Evolutionary conservation across 2,797 vertebrate species (phyloP), one percentile per base, ranked within the genome.

Genomic region (Pelochelys cantorii): DNA sequence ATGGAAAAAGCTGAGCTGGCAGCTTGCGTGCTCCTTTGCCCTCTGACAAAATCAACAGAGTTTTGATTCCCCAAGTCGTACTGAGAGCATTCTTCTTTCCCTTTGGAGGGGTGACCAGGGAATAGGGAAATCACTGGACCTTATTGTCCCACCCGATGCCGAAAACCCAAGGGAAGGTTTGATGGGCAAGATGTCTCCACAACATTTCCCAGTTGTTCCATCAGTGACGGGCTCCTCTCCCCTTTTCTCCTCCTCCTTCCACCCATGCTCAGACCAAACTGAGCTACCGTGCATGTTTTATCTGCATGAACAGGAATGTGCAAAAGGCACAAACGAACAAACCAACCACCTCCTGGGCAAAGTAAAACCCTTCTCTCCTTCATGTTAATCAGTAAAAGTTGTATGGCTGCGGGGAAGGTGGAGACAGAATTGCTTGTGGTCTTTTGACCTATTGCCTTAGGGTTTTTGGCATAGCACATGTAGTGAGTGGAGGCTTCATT

Each of bases 51-150:
- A 60, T 80, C 13, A 3, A 22, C 71, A 34, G 74, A 1, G 3
- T 95, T 93, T 89, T 85, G 74, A 84, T 68, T 68, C 17, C n/a
- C n/a, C n/a, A 22, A 34, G 65, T 68, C 31, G 5, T 88, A 22
- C 79, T 86, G 89, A 89, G 90, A 85, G 9, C 9, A n/a, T 13
- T 5, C 0, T 8, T 3, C 0, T 92, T 92, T 90, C 71, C 31
- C 1, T 20, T 20, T 34, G n/a, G 31, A 65, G 62, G n/a, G 62
- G n/a, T 4, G 1, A 54, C 10, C 17, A 90, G 81, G 74, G 89
- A 57, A 2, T 48, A 23, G 68, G 92, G 34, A 2, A 84, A 88
- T 81, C 93, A 81, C 52, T 88, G 52, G 20, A n/a, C 48, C 68
- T 37, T 5, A 34, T 87, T 79, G 84, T 54, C 48, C 89, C 23